phyloP scores from a whole-genome alignment of 1,140 invertebrate species.

The Achatina immaculata region DNA sequence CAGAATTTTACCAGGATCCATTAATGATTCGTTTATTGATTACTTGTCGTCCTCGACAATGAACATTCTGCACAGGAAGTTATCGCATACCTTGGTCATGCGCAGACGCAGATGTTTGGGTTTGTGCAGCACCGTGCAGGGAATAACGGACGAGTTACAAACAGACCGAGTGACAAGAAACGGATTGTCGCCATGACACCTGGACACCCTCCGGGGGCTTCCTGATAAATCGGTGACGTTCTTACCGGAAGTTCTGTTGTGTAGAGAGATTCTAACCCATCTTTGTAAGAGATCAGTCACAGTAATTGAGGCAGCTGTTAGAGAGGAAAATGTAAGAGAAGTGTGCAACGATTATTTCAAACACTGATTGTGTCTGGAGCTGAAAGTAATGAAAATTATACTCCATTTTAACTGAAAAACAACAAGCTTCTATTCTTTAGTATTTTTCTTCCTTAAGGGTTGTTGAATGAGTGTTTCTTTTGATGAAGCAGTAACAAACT shows the following conservation, averaged over 20 bases:
- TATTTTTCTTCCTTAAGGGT: too few species aligned
- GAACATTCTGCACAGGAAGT: not conserved
- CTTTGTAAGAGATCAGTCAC: not conserved
- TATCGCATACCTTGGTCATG: not conserved
- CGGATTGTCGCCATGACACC: slow-evolving; percentile 13
- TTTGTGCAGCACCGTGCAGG: not conserved
- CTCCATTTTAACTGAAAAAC: too few species aligned
- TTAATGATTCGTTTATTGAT: slow-evolving; percentile 1
- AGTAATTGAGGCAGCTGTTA: too few species aligned
- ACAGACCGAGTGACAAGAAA: slow-evolving; percentile 24
- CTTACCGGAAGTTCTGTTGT: not conserved
- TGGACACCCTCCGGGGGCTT: not conserved
- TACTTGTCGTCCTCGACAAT: not conserved
- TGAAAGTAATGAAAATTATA: too few species aligned
- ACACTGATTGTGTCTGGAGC: too few species aligned
- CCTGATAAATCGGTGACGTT: not conserved
- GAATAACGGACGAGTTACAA: slow-evolving; percentile 17
- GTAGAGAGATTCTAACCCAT: not conserved
- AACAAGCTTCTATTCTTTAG: too few species aligned
- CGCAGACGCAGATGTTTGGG: not conserved
- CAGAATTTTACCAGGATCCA: not conserved
- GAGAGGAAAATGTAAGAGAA: too few species aligned
- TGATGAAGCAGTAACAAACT: too few species aligned
- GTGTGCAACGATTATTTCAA: too few species aligned
- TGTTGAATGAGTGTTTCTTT: too few species aligned